Percentiles rank a stretch among this genome's conserved stretches.
Conservation (phyloP, 2,113 vertebrate species). For the Loxodonta africana region DNA sequence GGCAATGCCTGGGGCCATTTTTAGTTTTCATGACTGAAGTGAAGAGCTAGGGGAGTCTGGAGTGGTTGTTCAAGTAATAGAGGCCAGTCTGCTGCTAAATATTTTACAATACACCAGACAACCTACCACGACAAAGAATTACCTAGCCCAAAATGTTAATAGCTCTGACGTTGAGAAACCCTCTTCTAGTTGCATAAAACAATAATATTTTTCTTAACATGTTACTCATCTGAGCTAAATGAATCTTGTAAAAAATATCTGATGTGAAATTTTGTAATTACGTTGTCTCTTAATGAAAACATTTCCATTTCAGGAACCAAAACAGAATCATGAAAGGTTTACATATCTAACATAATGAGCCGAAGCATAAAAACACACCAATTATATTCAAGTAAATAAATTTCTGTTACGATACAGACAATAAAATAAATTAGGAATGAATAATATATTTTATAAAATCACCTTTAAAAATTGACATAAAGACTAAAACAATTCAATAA, state of each 20-base stretch:
- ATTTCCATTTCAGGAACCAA: not conserved
- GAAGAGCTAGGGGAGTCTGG: no score
- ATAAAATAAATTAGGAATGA: not conserved
- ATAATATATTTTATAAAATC: slow-evolving; percentile 13
- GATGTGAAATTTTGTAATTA: not conserved
- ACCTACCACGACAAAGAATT: not conserved
- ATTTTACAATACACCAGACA: not conserved
- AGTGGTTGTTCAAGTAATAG: not conserved
- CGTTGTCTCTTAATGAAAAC: not conserved
- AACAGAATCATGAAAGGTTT: not conserved
- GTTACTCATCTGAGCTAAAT: not conserved
- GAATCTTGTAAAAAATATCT: not conserved
- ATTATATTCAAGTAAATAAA: not conserved
- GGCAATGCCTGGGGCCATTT: no score
- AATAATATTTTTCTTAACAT: not conserved
- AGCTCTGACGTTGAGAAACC: not conserved
- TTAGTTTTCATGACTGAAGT: no score
- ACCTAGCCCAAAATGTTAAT: not conserved
- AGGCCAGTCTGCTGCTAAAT: not conserved
- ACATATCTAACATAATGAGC: not conserved
- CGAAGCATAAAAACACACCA: not conserved
- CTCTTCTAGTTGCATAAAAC: not conserved
- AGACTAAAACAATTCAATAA: slow-evolving; percentile 41
- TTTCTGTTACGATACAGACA: not conserved
- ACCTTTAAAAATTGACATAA: slow-evolving; percentile 27